These are phyloP conservation scores for Aphaenogaster ashmeadi DNA, from an alignment of 1,140 invertebrate species.

Conservation along the genomic window DNA sequence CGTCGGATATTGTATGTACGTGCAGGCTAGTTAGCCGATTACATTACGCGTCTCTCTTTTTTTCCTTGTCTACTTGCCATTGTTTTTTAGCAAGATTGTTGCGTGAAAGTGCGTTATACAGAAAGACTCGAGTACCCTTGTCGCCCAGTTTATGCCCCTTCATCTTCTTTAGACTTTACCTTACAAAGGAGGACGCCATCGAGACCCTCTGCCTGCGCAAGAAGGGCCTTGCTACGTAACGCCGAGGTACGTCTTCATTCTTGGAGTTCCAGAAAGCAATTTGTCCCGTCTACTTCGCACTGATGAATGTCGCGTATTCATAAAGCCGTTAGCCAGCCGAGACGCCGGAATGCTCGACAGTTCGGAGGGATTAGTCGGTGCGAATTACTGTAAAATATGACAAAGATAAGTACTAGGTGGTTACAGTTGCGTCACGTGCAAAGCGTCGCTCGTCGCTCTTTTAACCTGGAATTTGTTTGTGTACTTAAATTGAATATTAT, in stretches of 20 bases:
- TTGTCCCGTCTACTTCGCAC: conserved; percentile 48
- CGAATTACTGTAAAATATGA: conserved; percentile 57
- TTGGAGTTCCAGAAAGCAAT: conserved; percentile 63
- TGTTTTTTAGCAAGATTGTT: conserved; percentile 44
- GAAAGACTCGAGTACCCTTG: conserved; percentile 18
- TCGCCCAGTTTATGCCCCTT: neutral
- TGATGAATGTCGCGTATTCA: conserved; percentile 54
- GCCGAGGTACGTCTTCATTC: conserved; percentile 47
- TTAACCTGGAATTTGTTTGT: conserved; percentile 18
- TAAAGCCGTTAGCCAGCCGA: neutral
- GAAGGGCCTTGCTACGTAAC: neutral
- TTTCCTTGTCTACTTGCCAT: neutral
- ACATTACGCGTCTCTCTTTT: neutral
- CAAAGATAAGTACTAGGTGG: neutral
- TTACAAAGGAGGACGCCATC: conserved; percentile 32
- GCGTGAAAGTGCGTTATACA: conserved; percentile 61
- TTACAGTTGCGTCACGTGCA: conserved; percentile 23
- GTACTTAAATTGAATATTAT: conserved; percentile 33
- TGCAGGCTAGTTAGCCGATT: conserved; percentile 32
- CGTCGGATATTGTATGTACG: conserved; percentile 10
- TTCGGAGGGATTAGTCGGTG: conserved; percentile 42
- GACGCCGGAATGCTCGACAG: conserved; percentile 41
- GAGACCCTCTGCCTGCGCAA: neutral
- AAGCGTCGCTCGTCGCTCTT: conserved; percentile 28
- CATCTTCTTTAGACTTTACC: conserved; percentile 22